Evolutionary conservation across 2,797 vertebrate species (phyloP).

Genomic region (Myripristis murdjan): DNA sequence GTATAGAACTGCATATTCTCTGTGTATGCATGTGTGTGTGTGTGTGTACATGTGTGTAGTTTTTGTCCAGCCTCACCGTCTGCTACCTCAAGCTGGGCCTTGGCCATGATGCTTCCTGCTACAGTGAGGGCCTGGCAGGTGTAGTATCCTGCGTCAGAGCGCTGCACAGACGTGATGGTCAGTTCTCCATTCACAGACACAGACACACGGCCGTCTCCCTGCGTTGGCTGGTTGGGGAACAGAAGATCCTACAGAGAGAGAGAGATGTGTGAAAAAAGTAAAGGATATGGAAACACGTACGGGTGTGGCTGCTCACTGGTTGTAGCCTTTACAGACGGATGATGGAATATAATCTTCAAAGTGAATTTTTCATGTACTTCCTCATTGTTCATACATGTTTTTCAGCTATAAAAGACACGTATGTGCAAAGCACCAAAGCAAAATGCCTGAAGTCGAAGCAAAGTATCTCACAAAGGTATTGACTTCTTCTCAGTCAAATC

Average conservation of each 20-base stretch:
- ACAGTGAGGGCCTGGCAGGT: conserved; percentile 97
- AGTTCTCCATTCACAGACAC: conserved; percentile 93
- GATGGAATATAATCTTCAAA: too few relatives aligned
- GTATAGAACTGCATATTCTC: conserved; percentile 9
- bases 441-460: too few relatives aligned
- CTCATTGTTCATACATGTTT: too few relatives aligned
- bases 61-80: conserved; percentile 87
- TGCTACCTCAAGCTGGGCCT: conserved; percentile 96
- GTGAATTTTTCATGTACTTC: too few relatives aligned
- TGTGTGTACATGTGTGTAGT: conserved; percentile 5
- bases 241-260: conserved; percentile 89
- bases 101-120: conserved; percentile 96
- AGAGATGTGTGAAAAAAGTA: background rate
- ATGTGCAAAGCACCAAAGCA: too few relatives aligned
- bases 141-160: conserved; percentile 94
- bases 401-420: too few relatives aligned
- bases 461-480: too few relatives aligned
- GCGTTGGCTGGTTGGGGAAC: conserved; percentile 94
- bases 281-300: conserved; percentile 7
- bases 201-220: conserved; percentile 90
- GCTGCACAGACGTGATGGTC: conserved; percentile 92
- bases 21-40: background rate
- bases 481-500: too few relatives aligned
- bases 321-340: background rate
- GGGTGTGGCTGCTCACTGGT: background rate